Base-by-base conservation (phyloP, 2,888 invertebrate genomes). In the Arenicola marina region DNA sequence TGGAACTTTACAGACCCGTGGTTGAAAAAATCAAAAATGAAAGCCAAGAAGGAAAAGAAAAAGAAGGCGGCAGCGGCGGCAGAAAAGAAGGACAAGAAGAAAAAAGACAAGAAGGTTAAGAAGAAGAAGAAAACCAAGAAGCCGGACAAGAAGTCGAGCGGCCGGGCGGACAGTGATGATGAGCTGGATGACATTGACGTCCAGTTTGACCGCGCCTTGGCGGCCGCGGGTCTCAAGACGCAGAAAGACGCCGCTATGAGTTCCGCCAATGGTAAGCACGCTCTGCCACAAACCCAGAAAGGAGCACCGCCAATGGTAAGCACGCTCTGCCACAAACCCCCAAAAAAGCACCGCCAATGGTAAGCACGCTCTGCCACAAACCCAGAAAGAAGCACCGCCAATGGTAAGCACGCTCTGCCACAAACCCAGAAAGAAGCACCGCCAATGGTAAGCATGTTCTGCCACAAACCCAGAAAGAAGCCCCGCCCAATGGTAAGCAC, bases 1-100 rank as follows among this genome's bases (percentile, higher is more conserved):
- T n/a, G n/a, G n/a, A n/a, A n/a, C n/a, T n/a, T 71, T 71, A 43
- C 84, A 87, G 92, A 93, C 84, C 92, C 92, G 0, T 92, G 93
- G 92, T 87, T 91, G 63, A 78, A 79, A 64, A 75, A 74, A 48
- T 31, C 61, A 7, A 63, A 67, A 38, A 56, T 58, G 38, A 74
- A 74, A 62, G 69, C 21, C 86, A 88, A 56, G 88, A 89, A 68
- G 88, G 86, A 85, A 74, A 78, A 83, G 70, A 84, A 89, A 76
- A 75, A 76, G 61, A 73, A 80, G 63, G 67, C 74, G 58, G 76
- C 80, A 70, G 74, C 75, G 51, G 29, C 29, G 1, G 38, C 51
- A 58, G 34, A 51, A 48, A 38, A 89, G 76, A 74, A 78, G 61
- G 74, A 82, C 65, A 71, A 76, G 62, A 76, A 82, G 69, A 74